A percentile compares a stretch with the other conserved stretches of the same genome.
These are phyloP conservation scores for Zoanthus gigantus DNA, from an alignment of 92 coral and sea anemone species.

Conservation along the genomic window DNA sequence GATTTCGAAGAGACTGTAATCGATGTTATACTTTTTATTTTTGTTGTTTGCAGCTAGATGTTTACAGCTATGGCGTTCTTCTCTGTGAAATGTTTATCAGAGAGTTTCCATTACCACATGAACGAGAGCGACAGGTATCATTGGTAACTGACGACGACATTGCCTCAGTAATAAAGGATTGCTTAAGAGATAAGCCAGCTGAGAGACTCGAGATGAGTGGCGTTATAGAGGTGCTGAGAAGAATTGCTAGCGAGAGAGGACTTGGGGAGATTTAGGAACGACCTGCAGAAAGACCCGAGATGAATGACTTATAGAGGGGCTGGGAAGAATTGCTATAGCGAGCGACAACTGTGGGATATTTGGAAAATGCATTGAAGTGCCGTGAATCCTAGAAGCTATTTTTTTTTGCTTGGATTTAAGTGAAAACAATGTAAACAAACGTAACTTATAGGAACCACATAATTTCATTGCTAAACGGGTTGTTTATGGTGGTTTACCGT, in stretches of 20 bases:
- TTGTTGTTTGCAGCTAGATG: not conserved
- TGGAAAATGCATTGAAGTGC: no score
- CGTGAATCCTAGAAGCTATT: no score
- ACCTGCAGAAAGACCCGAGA: not conserved
- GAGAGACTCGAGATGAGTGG: not conserved
- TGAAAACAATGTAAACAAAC: no score
- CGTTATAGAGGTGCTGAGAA: slow-evolving; percentile 12
- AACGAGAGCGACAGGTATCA: slow-evolving; percentile 18
- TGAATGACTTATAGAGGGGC: no score
- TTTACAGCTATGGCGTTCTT: slow-evolving; percentile 22
- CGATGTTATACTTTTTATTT: no score
- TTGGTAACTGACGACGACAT: not conserved
- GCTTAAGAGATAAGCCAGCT: not conserved
- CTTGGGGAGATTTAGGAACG: not conserved
- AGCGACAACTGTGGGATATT: no score
- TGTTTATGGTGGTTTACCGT: no score
- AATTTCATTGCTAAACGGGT: no score
- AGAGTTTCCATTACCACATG: not conserved
- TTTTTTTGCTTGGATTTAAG: no score
- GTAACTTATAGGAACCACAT: no score
- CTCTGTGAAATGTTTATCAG: slow-evolving; percentile 13
- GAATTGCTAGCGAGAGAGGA: not conserved
- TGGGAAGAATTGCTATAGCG: no score
- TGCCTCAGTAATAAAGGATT: not conserved
- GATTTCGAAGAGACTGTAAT: no score